These are phyloP conservation scores for Regulus satrapa DNA, from an alignment of 2,113 vertebrate species.

Conservation along the genomic window DNA sequence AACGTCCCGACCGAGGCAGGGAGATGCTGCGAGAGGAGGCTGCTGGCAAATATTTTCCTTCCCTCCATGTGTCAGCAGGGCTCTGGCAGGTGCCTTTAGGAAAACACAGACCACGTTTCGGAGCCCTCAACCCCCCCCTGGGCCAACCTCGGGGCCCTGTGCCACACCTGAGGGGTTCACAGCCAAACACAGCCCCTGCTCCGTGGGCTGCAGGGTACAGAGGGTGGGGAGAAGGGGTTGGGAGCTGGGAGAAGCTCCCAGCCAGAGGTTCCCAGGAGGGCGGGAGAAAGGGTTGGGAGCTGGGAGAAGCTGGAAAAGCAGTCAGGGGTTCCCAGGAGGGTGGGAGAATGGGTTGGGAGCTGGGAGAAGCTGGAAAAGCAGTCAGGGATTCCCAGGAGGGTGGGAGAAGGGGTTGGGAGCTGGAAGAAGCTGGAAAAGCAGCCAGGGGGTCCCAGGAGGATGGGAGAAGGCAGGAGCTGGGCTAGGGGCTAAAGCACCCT, in stretches of 20 bases:
- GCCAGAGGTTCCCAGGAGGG: not conserved
- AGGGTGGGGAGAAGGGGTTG: not conserved
- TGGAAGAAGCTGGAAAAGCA: not conserved
- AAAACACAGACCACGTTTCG: constrained; percentile 6
- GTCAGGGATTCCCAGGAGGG: not conserved
- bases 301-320: not conserved
- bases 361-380: not conserved
- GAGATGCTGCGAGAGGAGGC: not conserved
- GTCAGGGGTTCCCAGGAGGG: not conserved
- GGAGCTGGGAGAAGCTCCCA: not conserved
- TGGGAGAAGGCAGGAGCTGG: not conserved
- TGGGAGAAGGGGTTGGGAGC: not conserved
- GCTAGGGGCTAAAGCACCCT: not conserved
- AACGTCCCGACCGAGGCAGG: not conserved
- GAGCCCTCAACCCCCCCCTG: not conserved
- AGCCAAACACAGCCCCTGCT: not conserved
- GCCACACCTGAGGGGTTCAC: not conserved
- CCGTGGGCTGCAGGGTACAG: not conserved
- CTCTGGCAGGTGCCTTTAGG: constrained; percentile 38
- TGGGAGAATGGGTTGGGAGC: not conserved
- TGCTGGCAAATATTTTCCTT: constrained; percentile 40
- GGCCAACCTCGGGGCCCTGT: not conserved
- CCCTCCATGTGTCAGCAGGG: constrained; percentile 21
- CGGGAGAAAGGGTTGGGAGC: not conserved
- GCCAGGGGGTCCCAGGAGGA: not conserved